Percentiles rank a stretch among this genome's conserved stretches.
Evolutionary conservation across 2,888 invertebrate genomes (phyloP).

Genomic region (Bellardia bayeri): DNA sequence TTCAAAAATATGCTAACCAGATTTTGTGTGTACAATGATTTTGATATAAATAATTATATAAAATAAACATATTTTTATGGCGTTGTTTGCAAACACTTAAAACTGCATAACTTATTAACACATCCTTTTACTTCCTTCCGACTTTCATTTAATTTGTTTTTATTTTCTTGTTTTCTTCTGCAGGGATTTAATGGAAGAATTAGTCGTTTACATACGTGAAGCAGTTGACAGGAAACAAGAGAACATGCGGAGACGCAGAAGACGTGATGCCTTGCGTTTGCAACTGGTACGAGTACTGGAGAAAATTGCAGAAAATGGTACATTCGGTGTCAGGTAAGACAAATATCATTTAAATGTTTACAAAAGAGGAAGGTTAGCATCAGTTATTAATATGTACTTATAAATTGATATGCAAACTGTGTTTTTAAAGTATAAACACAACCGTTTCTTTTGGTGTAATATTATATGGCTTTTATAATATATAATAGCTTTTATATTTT

Average conservation of each 20-base stretch:
- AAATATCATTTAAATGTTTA: background rate
- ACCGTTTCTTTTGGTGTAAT: background rate
- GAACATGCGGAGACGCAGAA: slow-evolving; percentile 94
- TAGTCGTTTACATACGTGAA: slow-evolving; percentile 95
- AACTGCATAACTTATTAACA: slow-evolving; percentile 25
- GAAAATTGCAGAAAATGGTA: slow-evolving; percentile 95
- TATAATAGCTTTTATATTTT: too few species aligned
- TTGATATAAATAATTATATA: background rate
- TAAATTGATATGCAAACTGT: background rate
- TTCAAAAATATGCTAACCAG: too few species aligned
- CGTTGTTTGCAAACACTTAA: slow-evolving; percentile 5
- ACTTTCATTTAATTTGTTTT: background rate
- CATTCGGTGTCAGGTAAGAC: slow-evolving; percentile 90
- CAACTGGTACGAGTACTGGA: slow-evolving; percentile 96
- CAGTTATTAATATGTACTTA: background rate
- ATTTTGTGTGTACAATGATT: too few species aligned
- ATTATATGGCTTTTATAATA: too few species aligned
- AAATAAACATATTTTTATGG: slow-evolving; percentile 13
- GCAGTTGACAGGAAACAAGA: slow-evolving; percentile 99
- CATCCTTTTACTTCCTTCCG: background rate
- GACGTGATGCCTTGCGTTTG: slow-evolving; percentile 95
- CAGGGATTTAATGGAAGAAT: slow-evolving; percentile 98
- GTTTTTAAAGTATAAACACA: background rate
- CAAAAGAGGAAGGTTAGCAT: background rate
- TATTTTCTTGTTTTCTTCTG: slow-evolving; percentile 44